Base-by-base conservation (phyloP, 2,888 invertebrate species). In the Ectemnius cavifrons region DNA sequence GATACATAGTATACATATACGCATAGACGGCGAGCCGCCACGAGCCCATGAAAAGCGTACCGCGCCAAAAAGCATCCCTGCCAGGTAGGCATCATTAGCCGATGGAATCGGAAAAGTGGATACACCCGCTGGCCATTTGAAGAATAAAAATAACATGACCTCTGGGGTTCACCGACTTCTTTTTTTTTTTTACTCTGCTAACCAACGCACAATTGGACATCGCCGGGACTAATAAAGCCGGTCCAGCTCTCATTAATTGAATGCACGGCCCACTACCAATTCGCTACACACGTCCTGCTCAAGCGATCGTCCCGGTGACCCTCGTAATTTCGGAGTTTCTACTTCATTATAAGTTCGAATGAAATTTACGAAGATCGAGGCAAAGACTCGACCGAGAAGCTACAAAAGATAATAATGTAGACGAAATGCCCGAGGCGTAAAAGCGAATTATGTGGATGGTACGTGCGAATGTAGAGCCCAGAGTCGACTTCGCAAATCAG, bases 271-370 rank as follows among this genome's bases (percentile, higher is more conserved):
- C 37, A 37, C 37, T 37, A 8, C 37, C 37, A 37, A 37, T 28
- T 68, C 58, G 13, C 63, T 78, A 58, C 63, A 71, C 62, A 63
- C 60, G 69, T 61, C 65, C 67, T 74, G 8, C 66, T 75, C 77
- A 71, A 76, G 77, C 78, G 76, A 77, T 75, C 82, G 77, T 71
- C 65, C 66, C 63, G 23, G 49, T 46, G 76, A 72, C 59, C 57
- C 49, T 60, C 11, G 66, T 61, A 68, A 71, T 64, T 78, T 60
- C 76, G 61, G 57, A 20, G 27, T 60, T 23, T 16, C 66, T 18
- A 66, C 62, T 49, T 74, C 61, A 37, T 20, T 65, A 37, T 8
- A 37, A 37, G 37, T 37, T 23, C 3, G 23, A 23, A 2, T 2
- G 23, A 23, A 23, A 23, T 23, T 23, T 23, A 23, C 8, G 37